Evolutionary conservation across 2,113 vertebrate species (phyloP).

Genomic region (Peromyscus leucopus): DNA sequence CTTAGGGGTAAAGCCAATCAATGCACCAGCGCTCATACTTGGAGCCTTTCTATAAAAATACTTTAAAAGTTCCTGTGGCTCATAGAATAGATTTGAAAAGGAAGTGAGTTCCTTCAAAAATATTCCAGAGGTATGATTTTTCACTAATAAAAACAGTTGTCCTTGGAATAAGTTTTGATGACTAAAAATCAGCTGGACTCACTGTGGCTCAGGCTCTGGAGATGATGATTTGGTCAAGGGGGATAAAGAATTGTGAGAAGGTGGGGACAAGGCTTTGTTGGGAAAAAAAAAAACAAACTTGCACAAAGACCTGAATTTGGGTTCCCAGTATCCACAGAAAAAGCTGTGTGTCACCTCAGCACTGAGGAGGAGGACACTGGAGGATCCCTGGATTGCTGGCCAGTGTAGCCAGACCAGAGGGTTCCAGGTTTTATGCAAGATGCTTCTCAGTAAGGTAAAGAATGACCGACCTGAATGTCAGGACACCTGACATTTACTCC

Average conservation of each 20-base stretch:
- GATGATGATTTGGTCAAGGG: not conserved
- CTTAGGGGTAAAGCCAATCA: constrained; percentile 18
- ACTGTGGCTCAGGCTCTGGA: not conserved
- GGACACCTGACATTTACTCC: not conserved
- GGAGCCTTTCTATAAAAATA: constrained; percentile 45
- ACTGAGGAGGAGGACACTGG: not conserved
- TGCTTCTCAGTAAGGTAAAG: not conserved
- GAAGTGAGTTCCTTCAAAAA: constrained; percentile 51
- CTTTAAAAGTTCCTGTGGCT: constrained; percentile 58
- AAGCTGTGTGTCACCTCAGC: too few species aligned
- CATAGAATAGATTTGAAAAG: constrained; percentile 44
- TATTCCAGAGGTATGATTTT: constrained; percentile 44
- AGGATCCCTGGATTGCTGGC: not conserved
- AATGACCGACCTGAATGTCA: too few species aligned
- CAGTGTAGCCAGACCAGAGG: not conserved
- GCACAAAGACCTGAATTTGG: not conserved
- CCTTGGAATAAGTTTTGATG: constrained; percentile 49
- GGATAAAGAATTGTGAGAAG: not conserved
- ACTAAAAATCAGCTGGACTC: not conserved
- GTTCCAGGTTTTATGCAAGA: not conserved
- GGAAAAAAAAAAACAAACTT: not conserved
- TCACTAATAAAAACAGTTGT: constrained; percentile 25
- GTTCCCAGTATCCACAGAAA: not conserved
- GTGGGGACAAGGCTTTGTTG: not conserved
- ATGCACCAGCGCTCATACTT: not conserved